These are phyloP conservation scores for Pachyramphus minor DNA, from an alignment of 2,113 vertebrate genomes.

Conservation along the genomic window DNA sequence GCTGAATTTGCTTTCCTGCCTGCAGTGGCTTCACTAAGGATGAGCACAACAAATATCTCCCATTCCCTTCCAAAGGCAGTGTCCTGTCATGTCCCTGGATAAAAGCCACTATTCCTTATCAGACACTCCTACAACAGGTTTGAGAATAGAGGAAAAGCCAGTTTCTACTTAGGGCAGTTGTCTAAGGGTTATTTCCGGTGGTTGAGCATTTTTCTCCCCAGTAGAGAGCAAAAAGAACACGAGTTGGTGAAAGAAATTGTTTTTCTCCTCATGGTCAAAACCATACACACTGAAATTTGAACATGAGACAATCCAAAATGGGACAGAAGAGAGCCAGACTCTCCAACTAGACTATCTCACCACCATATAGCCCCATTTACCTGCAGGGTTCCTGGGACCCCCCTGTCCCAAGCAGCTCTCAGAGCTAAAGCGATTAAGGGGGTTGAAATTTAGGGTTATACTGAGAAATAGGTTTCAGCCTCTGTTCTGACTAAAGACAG, in stretches of 20 bases:
- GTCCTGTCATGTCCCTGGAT: neutral
- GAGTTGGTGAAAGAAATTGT: neutral
- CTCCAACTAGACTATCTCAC: neutral
- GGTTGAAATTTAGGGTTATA: neutral
- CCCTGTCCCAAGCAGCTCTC: neutral
- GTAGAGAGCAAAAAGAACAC: neutral
- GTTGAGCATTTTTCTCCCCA: neutral
- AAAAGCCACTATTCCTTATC: neutral
- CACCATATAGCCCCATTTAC: accelerated
- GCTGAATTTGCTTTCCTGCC: neutral
- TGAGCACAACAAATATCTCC: neutral
- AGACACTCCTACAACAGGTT: neutral
- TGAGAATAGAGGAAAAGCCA: neutral
- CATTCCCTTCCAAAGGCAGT: neutral
- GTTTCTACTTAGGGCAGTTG: neutral
- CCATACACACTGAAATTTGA: neutral
- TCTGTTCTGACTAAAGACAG: neutral
- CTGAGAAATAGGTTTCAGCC: neutral
- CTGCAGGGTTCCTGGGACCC: neutral
- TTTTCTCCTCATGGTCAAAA: neutral
- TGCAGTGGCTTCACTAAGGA: neutral
- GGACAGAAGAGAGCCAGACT: neutral
- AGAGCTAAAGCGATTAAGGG: neutral
- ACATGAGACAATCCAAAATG: neutral
- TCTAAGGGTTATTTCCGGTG: neutral